A percentile compares a stretch with the other conserved stretches of the same genome.
Conservation (phyloP, 2,113 vertebrate genomes). For the Quiscalus mexicanus region DNA sequence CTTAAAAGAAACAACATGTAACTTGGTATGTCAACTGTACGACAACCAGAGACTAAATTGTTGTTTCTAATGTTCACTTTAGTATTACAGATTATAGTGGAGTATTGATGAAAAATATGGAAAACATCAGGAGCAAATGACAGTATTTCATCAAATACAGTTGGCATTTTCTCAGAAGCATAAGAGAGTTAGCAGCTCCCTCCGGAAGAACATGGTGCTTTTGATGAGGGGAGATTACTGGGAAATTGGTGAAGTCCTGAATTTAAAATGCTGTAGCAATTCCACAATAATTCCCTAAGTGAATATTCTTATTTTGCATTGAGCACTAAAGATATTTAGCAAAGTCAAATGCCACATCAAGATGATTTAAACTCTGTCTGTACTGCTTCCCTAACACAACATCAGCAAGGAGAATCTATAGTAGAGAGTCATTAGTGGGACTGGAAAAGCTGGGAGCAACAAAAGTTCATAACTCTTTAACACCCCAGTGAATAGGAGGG, state of each 20-base stretch:
- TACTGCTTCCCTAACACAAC: background rate
- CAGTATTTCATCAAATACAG: background rate
- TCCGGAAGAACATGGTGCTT: background rate
- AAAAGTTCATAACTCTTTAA: background rate
- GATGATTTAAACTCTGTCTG: background rate
- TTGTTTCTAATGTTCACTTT: background rate
- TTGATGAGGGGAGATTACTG: background rate
- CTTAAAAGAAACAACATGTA: background rate
- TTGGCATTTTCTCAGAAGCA: background rate
- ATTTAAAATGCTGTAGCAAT: background rate
- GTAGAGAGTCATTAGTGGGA: background rate
- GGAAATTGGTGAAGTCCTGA: background rate
- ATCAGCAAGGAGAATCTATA: background rate
- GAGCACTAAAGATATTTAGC: background rate
- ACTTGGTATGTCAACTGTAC: background rate
- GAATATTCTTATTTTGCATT: background rate
- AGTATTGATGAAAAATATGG: background rate
- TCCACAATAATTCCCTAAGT: background rate
- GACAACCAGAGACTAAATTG: background rate
- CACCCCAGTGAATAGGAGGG: too few species aligned
- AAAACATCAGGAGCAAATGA: background rate
- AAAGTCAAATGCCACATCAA: background rate
- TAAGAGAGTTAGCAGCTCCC: background rate
- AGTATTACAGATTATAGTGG: background rate
- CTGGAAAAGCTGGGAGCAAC: background rate